These are phyloP conservation scores for Oryctolagus cuniculus DNA, from an alignment of 2,113 vertebrate genomes.

Conservation along the genomic window mOryCun1.1 NC_091435.1:8272501-8273000, in stretches of 20 bases:
- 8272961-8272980: accelerated
- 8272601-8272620: not conserved
- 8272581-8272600: not conserved
- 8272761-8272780: accelerated
- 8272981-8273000: not conserved
- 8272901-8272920: not conserved
- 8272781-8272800: not conserved
- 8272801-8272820: accelerated
- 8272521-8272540: not conserved
- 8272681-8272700: not conserved
- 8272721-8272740: not conserved
- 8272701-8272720: not conserved
- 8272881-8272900: not conserved
- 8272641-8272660: not conserved
- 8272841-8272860: not conserved
- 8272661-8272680: not conserved
- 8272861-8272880: not conserved
- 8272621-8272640: accelerated
- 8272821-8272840: accelerated
- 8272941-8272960: not conserved
- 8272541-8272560: accelerated
- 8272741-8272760: not conserved
- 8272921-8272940: not conserved
- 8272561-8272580: accelerated
- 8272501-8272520: not conserved